phyloP scores from a whole-genome alignment of 2,888 invertebrate genomes.

The Zootermopsis nevadensis region DNA sequence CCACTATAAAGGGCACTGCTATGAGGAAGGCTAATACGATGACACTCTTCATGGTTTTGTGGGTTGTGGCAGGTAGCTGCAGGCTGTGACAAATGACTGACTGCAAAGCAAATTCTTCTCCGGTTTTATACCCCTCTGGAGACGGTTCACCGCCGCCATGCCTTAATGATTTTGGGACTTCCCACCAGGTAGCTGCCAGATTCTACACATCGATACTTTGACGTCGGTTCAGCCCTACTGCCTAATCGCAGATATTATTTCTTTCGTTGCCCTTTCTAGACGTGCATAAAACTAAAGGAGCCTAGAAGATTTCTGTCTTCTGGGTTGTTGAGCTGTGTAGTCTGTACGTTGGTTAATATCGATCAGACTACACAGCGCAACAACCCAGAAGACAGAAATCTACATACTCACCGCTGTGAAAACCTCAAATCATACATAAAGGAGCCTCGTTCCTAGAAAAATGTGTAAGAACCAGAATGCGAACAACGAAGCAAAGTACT shows the following conservation, averaged over 20 bases:
- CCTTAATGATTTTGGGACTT: not conserved
- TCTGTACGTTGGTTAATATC: too few species aligned
- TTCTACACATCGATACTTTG: not conserved
- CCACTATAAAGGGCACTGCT: not conserved
- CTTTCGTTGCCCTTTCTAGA: too few species aligned
- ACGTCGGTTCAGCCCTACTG: not conserved
- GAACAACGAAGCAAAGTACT: too few species aligned
- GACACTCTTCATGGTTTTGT: not conserved
- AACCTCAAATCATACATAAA: too few species aligned
- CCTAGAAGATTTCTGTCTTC: too few species aligned
- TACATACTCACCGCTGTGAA: too few species aligned
- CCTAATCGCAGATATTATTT: not conserved
- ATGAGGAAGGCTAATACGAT: not conserved
- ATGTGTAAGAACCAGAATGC: too few species aligned
- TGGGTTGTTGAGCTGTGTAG: too few species aligned
- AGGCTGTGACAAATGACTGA: not conserved
- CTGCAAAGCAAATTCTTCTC: not conserved
- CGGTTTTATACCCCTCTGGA: not conserved
- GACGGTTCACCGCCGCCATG: not conserved
- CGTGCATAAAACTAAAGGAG: too few species aligned
- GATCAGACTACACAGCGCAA: too few species aligned
- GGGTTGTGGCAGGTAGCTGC: not conserved
- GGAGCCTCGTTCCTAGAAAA: too few species aligned
- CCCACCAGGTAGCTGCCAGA: not conserved
- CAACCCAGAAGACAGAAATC: too few species aligned